These are phyloP conservation scores for Dicyrtomina minuta DNA, from an alignment of 2,888 invertebrate genomes.

Conservation along the genomic window DNA sequence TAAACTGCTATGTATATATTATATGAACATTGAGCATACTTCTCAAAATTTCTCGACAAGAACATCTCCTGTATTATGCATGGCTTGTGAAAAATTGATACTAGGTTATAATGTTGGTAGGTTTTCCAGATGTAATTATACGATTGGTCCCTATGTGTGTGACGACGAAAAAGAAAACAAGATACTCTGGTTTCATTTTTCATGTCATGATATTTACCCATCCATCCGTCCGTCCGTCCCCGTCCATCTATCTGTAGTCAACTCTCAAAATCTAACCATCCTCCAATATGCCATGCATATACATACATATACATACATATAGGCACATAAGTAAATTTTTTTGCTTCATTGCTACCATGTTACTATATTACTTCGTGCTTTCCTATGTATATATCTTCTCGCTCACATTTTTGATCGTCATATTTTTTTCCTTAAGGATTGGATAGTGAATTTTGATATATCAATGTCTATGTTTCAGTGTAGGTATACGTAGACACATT, in stretches of 20 bases:
- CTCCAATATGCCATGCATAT: neutral
- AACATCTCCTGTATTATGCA: slow-evolving; percentile 37
- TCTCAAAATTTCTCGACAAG: slow-evolving; percentile 11
- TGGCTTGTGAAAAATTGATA: slow-evolving; percentile 39
- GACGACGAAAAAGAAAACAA: slow-evolving; percentile 40
- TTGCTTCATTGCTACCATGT: neutral
- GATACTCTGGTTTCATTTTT: slow-evolving; percentile 41
- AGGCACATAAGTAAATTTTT: too few species aligned
- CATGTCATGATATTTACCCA: slow-evolving; percentile 31
- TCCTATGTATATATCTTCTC: neutral
- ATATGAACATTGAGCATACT: neutral
- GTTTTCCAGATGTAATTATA: slow-evolving; percentile 27
- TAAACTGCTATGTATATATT: too few species aligned
- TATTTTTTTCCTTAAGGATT: neutral
- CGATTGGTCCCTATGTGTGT: slow-evolving; percentile 10
- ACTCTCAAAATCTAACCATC: neutral
- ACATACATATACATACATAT: neutral
- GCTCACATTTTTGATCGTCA: neutral
- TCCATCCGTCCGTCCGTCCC: slow-evolving; percentile 1
- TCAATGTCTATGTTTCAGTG: too few species aligned
- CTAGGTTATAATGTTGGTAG: slow-evolving; percentile 31
- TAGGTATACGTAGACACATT: too few species aligned
- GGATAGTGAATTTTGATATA: neutral
- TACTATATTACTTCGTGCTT: neutral
- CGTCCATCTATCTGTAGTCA: slow-evolving; percentile 8